Evolutionary conservation across 1,140 invertebrate species (phyloP), one percentile per base, ranked within the genome.

Genomic region (Magallana gigas): DNA sequence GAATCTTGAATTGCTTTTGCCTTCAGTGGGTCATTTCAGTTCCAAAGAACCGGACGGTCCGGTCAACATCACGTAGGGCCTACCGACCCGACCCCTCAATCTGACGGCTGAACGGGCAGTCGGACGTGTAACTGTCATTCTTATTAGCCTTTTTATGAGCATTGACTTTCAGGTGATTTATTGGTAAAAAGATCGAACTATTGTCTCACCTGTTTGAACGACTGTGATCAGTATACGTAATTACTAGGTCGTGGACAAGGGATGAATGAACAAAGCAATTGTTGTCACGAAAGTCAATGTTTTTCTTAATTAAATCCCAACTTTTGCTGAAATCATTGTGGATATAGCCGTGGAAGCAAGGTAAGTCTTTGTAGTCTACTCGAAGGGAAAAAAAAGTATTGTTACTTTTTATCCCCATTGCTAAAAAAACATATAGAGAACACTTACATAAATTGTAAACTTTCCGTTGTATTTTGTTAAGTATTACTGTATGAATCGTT

Each of bases 81-180:
- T 76, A 12, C 12, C 1, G 8, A 36, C 23, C 18, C 18, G 14
- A 12, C 12, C 68, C 23, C 23, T 29, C 23, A 7, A 76, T 29
- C 23, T 76, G 68, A 76, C 68, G 36, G 14, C 68, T 29, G 23
- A 76, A 36, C 7, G 23, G 68, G 12, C 68, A 8, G 11, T 29
- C 14, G 8, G 68, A 76, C 11, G 64, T 23, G 23, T 23, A 11
- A 23, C 8, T 29, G 64, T 71, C 64, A 71, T 76, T 76, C 11
- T 12, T 12, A 23, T 1, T 9, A 29, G 68, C 12, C 68, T 12
- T 76, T 76, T 76, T n/a, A 76, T 76, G 68, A 76, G 23, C 23
- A 76, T 11, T 12, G 68, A 76, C 68, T 76, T 76, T 76, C 68
- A 76, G n/a, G 23, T 76, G 68, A 76, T 76, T 76, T 76, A 76